Conservation (phyloP, 92 coral and sea anemone species). For the Siderastrea siderea region DNA sequence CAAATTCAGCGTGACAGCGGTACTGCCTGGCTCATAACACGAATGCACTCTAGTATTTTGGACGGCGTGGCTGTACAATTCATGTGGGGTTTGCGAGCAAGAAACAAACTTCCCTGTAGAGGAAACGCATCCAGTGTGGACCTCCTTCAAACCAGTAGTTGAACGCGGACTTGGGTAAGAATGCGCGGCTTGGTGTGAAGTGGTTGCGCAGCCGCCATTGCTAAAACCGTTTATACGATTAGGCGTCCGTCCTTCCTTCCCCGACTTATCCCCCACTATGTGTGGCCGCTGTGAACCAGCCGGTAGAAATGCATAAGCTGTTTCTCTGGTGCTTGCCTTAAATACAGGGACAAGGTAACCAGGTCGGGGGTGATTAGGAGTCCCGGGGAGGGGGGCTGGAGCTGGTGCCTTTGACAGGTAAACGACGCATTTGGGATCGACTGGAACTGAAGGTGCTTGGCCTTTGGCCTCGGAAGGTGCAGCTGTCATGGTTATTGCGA, state of each 20-base stretch:
- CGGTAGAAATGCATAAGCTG: constrained; percentile 74
- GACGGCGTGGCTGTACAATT: constrained; percentile 6
- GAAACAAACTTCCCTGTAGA: constrained; percentile 13
- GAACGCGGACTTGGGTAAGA: background rate
- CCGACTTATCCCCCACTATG: constrained; percentile 19
- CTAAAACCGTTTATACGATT: background rate
- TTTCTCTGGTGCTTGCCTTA: constrained; percentile 65
- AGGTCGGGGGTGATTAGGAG: constrained; percentile 49
- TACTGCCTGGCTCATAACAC: background rate
- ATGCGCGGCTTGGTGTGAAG: background rate
- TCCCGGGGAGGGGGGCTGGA: constrained; percentile 28
- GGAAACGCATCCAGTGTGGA: background rate
- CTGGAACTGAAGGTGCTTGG: constrained; percentile 7
- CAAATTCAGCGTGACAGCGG: background rate
- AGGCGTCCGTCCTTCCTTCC: background rate
- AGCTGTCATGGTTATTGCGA: constrained; percentile 36
- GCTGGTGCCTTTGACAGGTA: constrained; percentile 46
- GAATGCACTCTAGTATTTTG: constrained; percentile 28
- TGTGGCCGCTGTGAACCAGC: constrained; percentile 28
- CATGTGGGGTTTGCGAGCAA: background rate
- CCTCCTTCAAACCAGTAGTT: constrained; percentile 11
- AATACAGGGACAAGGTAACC: constrained; percentile 81
- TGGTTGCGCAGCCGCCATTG: background rate
- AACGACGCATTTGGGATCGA: constrained; percentile 35
- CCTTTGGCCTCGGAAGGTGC: constrained; percentile 7